Evolutionary conservation across 1,140 invertebrate genomes (phyloP).

Genomic region (Anoplophora glabripennis): DNA sequence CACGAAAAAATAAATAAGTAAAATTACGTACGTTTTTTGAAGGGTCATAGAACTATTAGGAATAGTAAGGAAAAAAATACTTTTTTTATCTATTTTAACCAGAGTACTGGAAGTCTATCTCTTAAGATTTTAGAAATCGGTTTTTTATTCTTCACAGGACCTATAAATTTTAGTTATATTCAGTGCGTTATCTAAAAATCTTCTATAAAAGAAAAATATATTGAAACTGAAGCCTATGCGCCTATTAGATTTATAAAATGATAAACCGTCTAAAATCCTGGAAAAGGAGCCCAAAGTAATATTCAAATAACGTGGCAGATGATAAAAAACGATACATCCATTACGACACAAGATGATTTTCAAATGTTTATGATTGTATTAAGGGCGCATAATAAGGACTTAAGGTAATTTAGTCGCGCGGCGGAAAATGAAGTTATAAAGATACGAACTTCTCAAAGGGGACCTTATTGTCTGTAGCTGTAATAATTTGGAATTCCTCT

Average conservation of each 20-base stretch:
- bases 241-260: neutral
- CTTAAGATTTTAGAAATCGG: too few relatives aligned
- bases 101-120: too few relatives aligned
- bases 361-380: conserved; percentile 30
- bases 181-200: too few relatives aligned
- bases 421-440: conserved; percentile 33
- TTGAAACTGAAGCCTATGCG: too few relatives aligned
- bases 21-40: too few relatives aligned
- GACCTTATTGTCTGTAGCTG: conserved; percentile 32
- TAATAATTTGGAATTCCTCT: conserved; percentile 30
- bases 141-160: too few relatives aligned
- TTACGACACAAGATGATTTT: conserved; percentile 11
- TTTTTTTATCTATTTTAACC: too few relatives aligned
- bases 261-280: neutral
- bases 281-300: neutral
- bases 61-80: too few relatives aligned
- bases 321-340: neutral
- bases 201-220: too few relatives aligned
- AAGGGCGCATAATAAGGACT: conserved; percentile 28
- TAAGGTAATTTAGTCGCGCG: conserved; percentile 30
- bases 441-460: conserved; percentile 31
- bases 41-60: too few relatives aligned
- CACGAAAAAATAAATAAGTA: too few relatives aligned
- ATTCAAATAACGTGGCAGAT: neutral
- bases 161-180: too few relatives aligned